Conservation (phyloP, 1,140 invertebrate genomes). For the Drosophila melanogaster region DNA sequence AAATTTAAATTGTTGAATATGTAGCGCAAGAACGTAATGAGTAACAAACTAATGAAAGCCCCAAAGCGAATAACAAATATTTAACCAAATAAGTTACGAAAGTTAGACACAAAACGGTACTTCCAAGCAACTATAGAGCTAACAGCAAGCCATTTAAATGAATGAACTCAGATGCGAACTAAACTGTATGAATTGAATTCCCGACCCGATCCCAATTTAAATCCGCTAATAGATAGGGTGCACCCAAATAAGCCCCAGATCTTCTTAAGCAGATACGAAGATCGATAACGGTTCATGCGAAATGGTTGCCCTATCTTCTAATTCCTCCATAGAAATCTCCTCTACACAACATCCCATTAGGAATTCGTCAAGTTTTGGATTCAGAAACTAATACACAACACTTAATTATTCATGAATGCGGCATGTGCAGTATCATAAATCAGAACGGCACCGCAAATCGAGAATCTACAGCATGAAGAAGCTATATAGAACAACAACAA, state of each 20-base stretch:
- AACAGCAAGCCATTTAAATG: slow-evolving; percentile 57
- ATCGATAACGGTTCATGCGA: not conserved
- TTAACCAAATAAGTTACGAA: slow-evolving; percentile 65
- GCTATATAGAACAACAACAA: slow-evolving; percentile 52
- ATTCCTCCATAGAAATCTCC: not conserved
- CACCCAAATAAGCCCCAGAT: not conserved
- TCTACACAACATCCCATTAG: slow-evolving; percentile 13
- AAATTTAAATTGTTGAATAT: slow-evolving; percentile 78
- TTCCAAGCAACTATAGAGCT: slow-evolving; percentile 82
- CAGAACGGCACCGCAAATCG: slow-evolving; percentile 19
- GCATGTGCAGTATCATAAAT: slow-evolving; percentile 17
- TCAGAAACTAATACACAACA: slow-evolving; percentile 18
- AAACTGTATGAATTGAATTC: slow-evolving; percentile 38
- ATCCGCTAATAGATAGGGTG: not conserved
- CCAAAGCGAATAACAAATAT: slow-evolving; percentile 32
- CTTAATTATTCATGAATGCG: slow-evolving; percentile 13
- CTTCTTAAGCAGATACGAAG: not conserved
- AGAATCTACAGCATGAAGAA: slow-evolving; percentile 38
- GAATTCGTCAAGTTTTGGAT: slow-evolving; percentile 20
- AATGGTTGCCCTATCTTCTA: slow-evolving; percentile 1
- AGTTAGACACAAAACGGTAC: slow-evolving; percentile 78
- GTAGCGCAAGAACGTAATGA: slow-evolving; percentile 60
- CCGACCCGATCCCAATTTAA: not conserved
- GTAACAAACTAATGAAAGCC: slow-evolving; percentile 35
- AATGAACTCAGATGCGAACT: slow-evolving; percentile 27